phyloP scores from a whole-genome alignment of 2,888 invertebrate species.

The Lordiphosa fenestrarum region DNA sequence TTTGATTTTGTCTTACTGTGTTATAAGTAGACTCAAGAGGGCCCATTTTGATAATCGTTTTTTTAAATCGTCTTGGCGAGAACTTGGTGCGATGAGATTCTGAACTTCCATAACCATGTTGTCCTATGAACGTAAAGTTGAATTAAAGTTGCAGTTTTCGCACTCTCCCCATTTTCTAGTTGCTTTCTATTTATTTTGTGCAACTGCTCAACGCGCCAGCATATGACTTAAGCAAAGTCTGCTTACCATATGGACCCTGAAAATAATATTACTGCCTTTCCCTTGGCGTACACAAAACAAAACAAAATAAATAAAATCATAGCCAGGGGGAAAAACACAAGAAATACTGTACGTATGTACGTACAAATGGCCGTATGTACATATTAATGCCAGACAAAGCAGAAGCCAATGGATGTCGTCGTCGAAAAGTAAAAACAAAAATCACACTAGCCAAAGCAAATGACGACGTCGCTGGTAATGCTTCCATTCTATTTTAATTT shows the following conservation, averaged over 20 bases:
- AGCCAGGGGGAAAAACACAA: slow-evolving; percentile 14
- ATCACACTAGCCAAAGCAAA: slow-evolving; percentile 24
- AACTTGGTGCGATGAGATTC: too few relatives aligned
- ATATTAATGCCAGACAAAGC: slow-evolving; percentile 4
- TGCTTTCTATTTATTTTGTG: not conserved
- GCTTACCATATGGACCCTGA: slow-evolving; percentile 29
- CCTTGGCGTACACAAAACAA: slow-evolving; percentile 16
- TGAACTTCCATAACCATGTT: too few relatives aligned
- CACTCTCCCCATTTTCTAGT: not conserved
- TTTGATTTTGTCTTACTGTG: too few relatives aligned
- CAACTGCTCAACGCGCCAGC: slow-evolving; percentile 10
- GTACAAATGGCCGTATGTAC: slow-evolving; percentile 24
- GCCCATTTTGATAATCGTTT: too few relatives aligned
- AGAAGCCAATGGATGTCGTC: slow-evolving; percentile 40
- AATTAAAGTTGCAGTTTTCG: too few relatives aligned
- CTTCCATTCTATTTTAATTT: slow-evolving; percentile 38
- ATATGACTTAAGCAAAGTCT: slow-evolving; percentile 9
- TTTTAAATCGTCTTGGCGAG: too few relatives aligned
- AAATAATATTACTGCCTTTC: slow-evolving; percentile 36
- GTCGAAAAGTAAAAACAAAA: slow-evolving; percentile 12
- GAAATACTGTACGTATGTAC: slow-evolving; percentile 7
- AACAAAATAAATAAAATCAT: slow-evolving; percentile 30
- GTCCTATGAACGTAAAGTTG: too few relatives aligned
- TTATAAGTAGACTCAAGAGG: too few relatives aligned
- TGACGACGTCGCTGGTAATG: slow-evolving; percentile 30